Conservation (phyloP, 2,888 invertebrate genomes). For the Pteria penguin region DNA sequence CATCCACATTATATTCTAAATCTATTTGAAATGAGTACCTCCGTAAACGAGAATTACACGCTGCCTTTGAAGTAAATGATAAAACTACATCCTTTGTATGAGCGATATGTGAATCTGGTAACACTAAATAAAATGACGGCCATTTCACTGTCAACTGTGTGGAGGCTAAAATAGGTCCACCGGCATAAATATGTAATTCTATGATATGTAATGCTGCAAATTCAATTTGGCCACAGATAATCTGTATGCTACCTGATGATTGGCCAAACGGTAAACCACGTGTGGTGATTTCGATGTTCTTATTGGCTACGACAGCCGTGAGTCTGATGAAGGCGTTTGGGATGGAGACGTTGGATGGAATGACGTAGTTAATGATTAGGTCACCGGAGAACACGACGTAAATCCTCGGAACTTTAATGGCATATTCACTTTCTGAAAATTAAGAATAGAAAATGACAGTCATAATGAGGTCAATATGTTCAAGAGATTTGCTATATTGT, state of each 20-base stretch:
- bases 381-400: conserved; percentile 73
- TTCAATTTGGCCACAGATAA: conserved; percentile 74
- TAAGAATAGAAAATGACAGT: not conserved
- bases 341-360: conserved; percentile 66
- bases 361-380: conserved; percentile 64
- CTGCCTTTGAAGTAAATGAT: conserved; percentile 57
- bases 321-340: conserved; percentile 70
- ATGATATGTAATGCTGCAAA: conserved; percentile 69
- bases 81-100: conserved; percentile 64
- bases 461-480: too few species aligned
- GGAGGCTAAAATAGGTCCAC: conserved; percentile 61
- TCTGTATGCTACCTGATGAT: conserved; percentile 57
- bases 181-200: conserved; percentile 65
- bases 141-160: conserved; percentile 62
- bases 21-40: conserved; percentile 59
- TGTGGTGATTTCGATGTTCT: conserved; percentile 63
- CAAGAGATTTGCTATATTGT: too few species aligned
- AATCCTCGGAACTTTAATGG: conserved; percentile 58
- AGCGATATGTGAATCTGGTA: conserved; percentile 63
- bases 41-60: conserved; percentile 63
- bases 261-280: conserved; percentile 55
- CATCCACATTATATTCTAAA: conserved; percentile 52
- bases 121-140: conserved; percentile 61
- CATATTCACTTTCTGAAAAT: conserved; percentile 61
- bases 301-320: conserved; percentile 50